Evolutionary conservation across 2,797 vertebrate species (phyloP).

Genomic region (Neomorphus geoffroyi): DNA sequence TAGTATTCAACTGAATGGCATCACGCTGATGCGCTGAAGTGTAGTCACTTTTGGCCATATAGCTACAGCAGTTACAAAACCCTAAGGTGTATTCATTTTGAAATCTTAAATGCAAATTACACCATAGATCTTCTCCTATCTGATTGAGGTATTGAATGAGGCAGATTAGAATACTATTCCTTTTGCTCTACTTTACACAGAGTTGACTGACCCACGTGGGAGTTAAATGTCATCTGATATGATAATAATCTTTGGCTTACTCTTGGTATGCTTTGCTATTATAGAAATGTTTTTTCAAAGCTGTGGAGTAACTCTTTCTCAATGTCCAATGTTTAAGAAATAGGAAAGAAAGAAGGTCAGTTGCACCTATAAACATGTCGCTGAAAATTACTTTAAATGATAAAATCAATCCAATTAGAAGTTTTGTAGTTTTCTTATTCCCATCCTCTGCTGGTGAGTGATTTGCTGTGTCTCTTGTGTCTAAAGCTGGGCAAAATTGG

Average conservation of each 20-base stretch:
- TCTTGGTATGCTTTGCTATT: neutral
- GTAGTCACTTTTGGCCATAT: neutral
- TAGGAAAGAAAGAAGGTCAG: neutral
- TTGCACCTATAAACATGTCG: neutral
- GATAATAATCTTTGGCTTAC: neutral
- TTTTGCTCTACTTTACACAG: neutral
- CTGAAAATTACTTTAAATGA: neutral
- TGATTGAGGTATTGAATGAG: neutral
- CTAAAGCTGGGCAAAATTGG: too few relatives aligned
- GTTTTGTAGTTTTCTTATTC: slow-evolving; percentile 24
- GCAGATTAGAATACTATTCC: neutral
- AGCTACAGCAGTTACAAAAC: neutral
- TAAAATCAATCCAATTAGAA: neutral
- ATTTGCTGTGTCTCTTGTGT: too few relatives aligned
- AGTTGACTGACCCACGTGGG: neutral
- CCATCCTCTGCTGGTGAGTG: too few relatives aligned
- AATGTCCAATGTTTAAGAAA: neutral
- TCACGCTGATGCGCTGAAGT: neutral
- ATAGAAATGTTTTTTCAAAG: neutral
- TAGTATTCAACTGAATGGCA: neutral
- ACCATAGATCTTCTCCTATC: neutral
- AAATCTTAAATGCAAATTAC: neutral
- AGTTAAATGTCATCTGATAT: neutral
- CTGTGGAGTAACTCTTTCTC: neutral
- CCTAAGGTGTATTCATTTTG: neutral